A percentile compares a stretch with the other conserved stretches of the same genome.
Conservation (phyloP, 2,113 vertebrate genomes). For the Megalops atlanticus region DNA sequence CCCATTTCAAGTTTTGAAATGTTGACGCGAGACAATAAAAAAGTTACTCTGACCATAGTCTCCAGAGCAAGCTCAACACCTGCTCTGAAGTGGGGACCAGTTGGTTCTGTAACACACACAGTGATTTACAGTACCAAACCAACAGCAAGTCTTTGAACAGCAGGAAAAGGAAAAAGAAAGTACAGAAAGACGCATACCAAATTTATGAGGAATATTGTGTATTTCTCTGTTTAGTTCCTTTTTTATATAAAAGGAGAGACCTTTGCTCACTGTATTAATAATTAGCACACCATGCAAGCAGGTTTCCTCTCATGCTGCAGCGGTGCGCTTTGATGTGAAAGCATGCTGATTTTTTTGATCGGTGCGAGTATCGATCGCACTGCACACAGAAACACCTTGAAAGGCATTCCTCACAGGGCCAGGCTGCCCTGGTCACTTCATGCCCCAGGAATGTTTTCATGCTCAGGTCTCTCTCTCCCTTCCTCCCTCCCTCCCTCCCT, state of each 20-base stretch:
- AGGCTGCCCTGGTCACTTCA: constrained; percentile 62
- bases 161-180: neutral
- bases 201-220: neutral
- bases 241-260: constrained; percentile 60
- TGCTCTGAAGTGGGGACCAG: neutral
- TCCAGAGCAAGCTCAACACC: neutral
- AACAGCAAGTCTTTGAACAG: neutral
- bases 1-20: neutral
- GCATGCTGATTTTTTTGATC: constrained; percentile 57
- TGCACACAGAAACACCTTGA: constrained; percentile 66
- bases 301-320: constrained; percentile 50
- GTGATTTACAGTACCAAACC: neutral
- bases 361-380: constrained; percentile 62
- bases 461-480: constrained; percentile 23
- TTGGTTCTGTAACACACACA: neutral
- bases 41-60: neutral
- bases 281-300: constrained; percentile 55
- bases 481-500: constrained; percentile 28
- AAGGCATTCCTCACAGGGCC: constrained; percentile 67
- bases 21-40: neutral
- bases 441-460: constrained; percentile 64
- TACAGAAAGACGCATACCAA: neutral
- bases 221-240: constrained; percentile 12
- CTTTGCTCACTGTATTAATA: constrained; percentile 66
- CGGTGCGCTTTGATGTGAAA: constrained; percentile 64